These are phyloP conservation scores for Octomys mimax DNA, from an alignment of 2,797 vertebrate genomes.

Conservation along the genomic window DNA sequence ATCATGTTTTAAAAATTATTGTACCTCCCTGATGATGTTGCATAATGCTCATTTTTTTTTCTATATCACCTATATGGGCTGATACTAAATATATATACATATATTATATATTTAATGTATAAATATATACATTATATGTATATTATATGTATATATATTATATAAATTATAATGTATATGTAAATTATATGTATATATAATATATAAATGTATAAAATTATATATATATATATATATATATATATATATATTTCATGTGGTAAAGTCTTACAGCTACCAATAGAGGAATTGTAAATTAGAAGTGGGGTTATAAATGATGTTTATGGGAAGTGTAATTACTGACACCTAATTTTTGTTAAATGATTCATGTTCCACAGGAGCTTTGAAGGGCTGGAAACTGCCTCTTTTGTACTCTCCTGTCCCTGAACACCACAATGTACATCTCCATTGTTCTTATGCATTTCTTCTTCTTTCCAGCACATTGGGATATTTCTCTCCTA, in stretches of 20 bases:
- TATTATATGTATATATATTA: no score
- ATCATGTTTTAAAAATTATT: neutral
- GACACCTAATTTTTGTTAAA: slow-evolving; percentile 15
- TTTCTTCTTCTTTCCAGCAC: neutral
- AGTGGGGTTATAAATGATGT: neutral
- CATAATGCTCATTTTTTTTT: neutral
- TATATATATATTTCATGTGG: neutral
- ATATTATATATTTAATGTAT: neutral
- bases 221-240: no score
- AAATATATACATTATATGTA: no score
- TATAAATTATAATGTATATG: no score
- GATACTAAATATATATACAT: neutral
- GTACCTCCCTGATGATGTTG: neutral
- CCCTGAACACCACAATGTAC: neutral
- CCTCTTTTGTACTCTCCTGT: neutral
- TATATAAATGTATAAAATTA: no score
- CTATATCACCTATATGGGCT: neutral
- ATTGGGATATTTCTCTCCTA: neutral
- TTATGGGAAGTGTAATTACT: slow-evolving; percentile 27
- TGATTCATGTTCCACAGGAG: neutral
- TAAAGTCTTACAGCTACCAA: neutral
- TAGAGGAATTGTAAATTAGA: neutral
- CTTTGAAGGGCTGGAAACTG: neutral
- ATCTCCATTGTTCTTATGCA: neutral
- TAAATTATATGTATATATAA: no score